Base-by-base conservation (phyloP, 2,888 invertebrate genomes). In the Dasypogon diadema region DNA sequence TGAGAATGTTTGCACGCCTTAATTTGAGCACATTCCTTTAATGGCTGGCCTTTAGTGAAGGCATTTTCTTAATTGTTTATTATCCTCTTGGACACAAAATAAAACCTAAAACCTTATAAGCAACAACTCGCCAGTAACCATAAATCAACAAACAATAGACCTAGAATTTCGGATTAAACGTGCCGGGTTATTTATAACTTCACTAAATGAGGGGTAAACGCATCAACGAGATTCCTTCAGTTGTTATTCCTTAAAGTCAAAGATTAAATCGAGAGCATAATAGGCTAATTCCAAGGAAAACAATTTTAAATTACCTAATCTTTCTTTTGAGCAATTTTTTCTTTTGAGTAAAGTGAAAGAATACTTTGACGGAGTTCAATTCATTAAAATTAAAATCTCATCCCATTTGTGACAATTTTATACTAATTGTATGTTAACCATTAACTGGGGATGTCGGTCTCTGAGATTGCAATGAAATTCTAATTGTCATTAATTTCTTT, bases 61-160 rank as follows among this genome's bases (percentile, higher is more conserved):
- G 26, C 16, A 58, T 58, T 58, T 26, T 16, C 58, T 26, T 58
- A 58, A 58, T 58, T 58, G 58, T 14, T 24, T 1, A 30, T 30
- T 5, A 30, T 30, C 8, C 30, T 30, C 30, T 5, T 30, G 26
- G 26, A 26, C 10, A 58, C 30, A n/a, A n/a, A n/a, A n/a, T n/a
- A n/a, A n/a, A n/a, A n/a, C n/a, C n/a, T n/a, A n/a, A n/a, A n/a
- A n/a, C n/a, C n/a, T n/a, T n/a, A 30, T 3, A 16, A 24, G 16
- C 58, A 58, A 58, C 24, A 58, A 58, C 14, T 58, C 26, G 26
- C 24, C 26, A 16, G 30, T 30, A 24, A n/a, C 30, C 58, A 58
- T 58, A 58, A 26, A 58, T 58, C 58, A 58, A 30, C 26, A 58
- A 24, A 58, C 58, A 58, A 58, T 26, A 26, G 30, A 8, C 58